Base-by-base conservation (phyloP, 2,888 invertebrate species). In the Drepanosiphum platanoidis region DNA sequence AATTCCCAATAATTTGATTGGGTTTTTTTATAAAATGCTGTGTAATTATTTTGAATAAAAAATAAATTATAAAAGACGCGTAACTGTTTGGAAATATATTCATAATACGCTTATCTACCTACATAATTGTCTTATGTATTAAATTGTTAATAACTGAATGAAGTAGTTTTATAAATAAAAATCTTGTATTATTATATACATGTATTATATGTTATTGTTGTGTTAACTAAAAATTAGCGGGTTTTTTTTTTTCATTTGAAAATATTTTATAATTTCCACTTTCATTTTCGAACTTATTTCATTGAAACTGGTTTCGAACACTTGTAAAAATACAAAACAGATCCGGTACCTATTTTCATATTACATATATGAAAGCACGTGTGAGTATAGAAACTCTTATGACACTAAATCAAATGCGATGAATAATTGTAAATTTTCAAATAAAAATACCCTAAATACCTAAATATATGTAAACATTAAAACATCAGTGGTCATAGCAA, bases 221-320 rank as follows among this genome's bases (percentile, higher is more conserved):
- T 52, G 18, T 18, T 52, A 22, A 22, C 52, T 22, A 52, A 5
- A 3, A 18, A 22, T 52, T 22, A 52, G 0, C 5, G 4, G 22
- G 7, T 27, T 61, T 7, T 22, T n/a, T 58, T 58, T 30, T 64
- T 27, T 11, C 11, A 11, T 39, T 32, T 22, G 30, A 22, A 30
- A 30, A 9, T 46, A 42, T 46, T 52, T 46, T 32, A 79, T 79
- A 68, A 80, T 74, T 52, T 46, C 30, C 1, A 58, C n/a, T 11
- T 68, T 52, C 34, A 3, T 32, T n/a, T 58, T 58, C 18, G 30
- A 34, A 52, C 18, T 22, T 58, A 75, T 75, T 46, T 27, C 18
- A 80, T 80, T 34, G 5, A 80, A 80, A 70, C 68, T 58, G 18
- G 34, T 70, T 80, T 70, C 0, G 15, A 9, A 36, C 27, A 27